Base-by-base conservation (phyloP, 2,113 vertebrate species). In the Clarias gariepinus region DNA sequence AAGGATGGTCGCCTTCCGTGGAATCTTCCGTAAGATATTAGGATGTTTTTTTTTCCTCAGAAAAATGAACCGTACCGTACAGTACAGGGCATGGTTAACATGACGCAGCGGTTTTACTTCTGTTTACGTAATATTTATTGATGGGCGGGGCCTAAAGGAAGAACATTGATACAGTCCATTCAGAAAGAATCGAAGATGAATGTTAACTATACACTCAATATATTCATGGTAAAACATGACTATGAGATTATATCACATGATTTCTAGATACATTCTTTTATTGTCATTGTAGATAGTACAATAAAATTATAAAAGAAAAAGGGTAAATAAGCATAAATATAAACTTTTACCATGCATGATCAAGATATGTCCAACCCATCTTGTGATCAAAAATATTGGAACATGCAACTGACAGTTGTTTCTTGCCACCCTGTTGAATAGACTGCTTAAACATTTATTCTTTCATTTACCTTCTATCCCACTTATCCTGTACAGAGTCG, bases 11-110 rank as follows among this genome's bases (percentile, higher is more conserved):
- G 74, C 0, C 41, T 96, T 87, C 95, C 95, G 9, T 96, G 95
- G 95, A 71, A 85, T 71, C 84, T 96, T 89, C 95, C 95, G 96
- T 96, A 94, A 96, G 95, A 89, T 0, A 78, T 30, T 52, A 47
- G 53, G 1, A 23, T 55, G 21, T 7, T 23, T 13, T 83, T 55
- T 57, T 71, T 68, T 58, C 15, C 10, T 36, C 15, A 19, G 21
- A 21, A 28, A 1, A 33, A 41, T 63, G 41, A 47, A 47, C 7
- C 47, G 6, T 8, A n/a, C n/a, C n/a, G n/a, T n/a, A n/a, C n/a
- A n/a, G n/a, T n/a, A 3, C 16, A 2, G 2, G 18, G 25, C 33
- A 15, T 19, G 41, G 6, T 28, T 28, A n/a, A 52, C n/a, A 23
- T 83, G 63, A 83, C 63, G 63, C 28, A 25, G 28, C 68, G 36